These are phyloP conservation scores for Poecilus cupreus DNA, from an alignment of 2,888 invertebrate species.

Conservation along the genomic window DNA sequence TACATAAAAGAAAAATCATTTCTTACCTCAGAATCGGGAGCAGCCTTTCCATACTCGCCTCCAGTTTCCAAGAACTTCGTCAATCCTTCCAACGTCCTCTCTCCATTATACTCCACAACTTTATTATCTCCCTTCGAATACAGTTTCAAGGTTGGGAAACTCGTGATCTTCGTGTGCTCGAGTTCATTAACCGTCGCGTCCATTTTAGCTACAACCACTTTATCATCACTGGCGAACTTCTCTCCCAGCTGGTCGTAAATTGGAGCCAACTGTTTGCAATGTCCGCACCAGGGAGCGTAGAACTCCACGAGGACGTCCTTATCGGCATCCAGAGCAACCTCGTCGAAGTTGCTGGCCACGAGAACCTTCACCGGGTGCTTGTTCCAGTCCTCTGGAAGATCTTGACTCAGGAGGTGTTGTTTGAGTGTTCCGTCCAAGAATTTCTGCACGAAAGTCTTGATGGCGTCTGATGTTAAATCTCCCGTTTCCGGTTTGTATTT, in stretches of 20 bases:
- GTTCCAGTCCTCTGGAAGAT: conserved; percentile 98
- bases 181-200: conserved; percentile 99
- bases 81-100: conserved; percentile 94
- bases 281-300: conserved; percentile 99
- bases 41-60: conserved; percentile 85
- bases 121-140: conserved; percentile 94
- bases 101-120: conserved; percentile 94
- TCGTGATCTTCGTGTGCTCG: conserved; percentile 94
- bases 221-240: conserved; percentile 88
- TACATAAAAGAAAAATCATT: too few relatives aligned
- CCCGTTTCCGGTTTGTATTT: conserved; percentile 94
- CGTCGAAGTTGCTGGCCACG: conserved; percentile 96
- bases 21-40: conserved; percentile 75
- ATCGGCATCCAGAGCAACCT: conserved; percentile 88
- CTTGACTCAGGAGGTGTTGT: conserved; percentile 95
- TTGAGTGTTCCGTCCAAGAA: conserved; percentile 95
- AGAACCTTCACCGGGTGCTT: conserved; percentile 93
- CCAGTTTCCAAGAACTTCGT: conserved; percentile 94
- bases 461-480: conserved; percentile 81
- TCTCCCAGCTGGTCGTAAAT: conserved; percentile 98
- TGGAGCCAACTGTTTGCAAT: conserved; percentile 97
- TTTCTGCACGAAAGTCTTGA: conserved; percentile 87
- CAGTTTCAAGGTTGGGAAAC: conserved; percentile 95
- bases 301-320: conserved; percentile 99
- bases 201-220: conserved; percentile 97